Evolutionary conservation across 2,797 vertebrate genomes (phyloP).

Genomic region (Channa striata): DNA sequence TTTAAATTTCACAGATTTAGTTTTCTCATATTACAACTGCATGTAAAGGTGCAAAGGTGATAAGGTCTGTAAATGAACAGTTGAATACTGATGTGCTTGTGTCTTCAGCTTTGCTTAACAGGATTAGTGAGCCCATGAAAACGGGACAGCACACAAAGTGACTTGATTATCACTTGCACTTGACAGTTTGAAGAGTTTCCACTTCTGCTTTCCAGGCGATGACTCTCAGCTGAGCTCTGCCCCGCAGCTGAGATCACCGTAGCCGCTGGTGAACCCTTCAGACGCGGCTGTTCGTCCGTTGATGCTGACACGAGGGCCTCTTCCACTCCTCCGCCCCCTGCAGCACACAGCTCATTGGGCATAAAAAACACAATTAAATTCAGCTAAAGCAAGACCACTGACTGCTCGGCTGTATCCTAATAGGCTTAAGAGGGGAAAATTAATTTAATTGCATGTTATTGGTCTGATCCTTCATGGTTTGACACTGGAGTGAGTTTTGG

Average conservation of each 20-base stretch:
- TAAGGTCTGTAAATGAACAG: conserved; percentile 79
- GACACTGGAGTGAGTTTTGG: conserved; percentile 65
- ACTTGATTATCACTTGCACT: conserved; percentile 85
- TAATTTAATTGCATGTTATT: conserved; percentile 86
- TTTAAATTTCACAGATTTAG: neutral
- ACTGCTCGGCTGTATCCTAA: conserved; percentile 74
- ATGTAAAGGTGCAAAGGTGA: conserved; percentile 68
- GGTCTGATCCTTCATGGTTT: conserved; percentile 73
- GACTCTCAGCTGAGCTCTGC: conserved; percentile 66
- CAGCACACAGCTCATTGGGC: conserved; percentile 79
- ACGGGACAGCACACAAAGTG: conserved; percentile 76
- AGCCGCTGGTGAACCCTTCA: conserved; percentile 67
- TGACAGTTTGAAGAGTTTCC: conserved; percentile 75
- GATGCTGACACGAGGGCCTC: conserved; percentile 58
- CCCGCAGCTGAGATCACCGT: conserved; percentile 70
- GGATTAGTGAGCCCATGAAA: conserved; percentile 89
- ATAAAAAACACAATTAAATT: conserved; percentile 91
- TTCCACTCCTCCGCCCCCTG: conserved; percentile 58
- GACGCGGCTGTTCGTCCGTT: conserved; percentile 28
- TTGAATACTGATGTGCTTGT: conserved; percentile 73
- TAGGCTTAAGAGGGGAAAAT: conserved; percentile 82
- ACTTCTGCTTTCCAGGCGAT: conserved; percentile 59
- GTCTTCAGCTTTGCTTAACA: conserved; percentile 92
- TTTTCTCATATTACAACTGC: conserved; percentile 62
- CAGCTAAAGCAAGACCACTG: conserved; percentile 82